Evolutionary conservation across 2,888 invertebrate genomes (phyloP).

Genomic region (Oxytorus armatus): DNA sequence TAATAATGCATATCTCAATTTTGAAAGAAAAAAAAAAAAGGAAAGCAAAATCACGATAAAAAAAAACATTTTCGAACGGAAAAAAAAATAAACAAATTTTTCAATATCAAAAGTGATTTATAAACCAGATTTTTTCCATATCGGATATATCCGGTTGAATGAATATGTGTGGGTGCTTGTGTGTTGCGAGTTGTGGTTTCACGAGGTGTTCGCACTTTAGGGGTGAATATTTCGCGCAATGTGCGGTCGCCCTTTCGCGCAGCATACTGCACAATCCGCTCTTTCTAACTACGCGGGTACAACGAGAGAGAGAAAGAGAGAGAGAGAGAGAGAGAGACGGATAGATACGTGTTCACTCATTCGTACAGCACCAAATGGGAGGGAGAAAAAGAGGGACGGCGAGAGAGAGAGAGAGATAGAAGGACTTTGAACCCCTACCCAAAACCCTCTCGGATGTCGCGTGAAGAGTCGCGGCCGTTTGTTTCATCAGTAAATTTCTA

Average conservation of each 20-base stretch:
- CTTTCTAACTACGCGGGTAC: constrained; percentile 35
- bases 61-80: too few relatives aligned
- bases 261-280: constrained; percentile 49
- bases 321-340: too few relatives aligned
- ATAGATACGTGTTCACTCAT: constrained; percentile 38
- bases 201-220: constrained; percentile 56
- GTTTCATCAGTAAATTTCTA: constrained; percentile 64
- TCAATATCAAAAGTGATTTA: neutral
- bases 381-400: neutral
- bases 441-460: constrained; percentile 36
- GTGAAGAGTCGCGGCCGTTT: constrained; percentile 57
- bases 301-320: constrained; percentile 4
- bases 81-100: neutral
- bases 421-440: constrained; percentile 7
- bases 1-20: too few relatives aligned
- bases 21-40: too few relatives aligned
- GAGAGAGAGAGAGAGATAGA: too few relatives aligned
- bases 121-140: neutral
- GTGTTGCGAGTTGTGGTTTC: constrained; percentile 52
- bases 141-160: constrained; percentile 7
- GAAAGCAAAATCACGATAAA: too few relatives aligned
- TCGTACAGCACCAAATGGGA: too few relatives aligned
- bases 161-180: constrained; percentile 13
- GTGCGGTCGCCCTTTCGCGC: constrained; percentile 50
- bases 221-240: constrained; percentile 48